phyloP scores from a whole-genome alignment of 2,113 vertebrate genomes.

The Fulica atra region DNA sequence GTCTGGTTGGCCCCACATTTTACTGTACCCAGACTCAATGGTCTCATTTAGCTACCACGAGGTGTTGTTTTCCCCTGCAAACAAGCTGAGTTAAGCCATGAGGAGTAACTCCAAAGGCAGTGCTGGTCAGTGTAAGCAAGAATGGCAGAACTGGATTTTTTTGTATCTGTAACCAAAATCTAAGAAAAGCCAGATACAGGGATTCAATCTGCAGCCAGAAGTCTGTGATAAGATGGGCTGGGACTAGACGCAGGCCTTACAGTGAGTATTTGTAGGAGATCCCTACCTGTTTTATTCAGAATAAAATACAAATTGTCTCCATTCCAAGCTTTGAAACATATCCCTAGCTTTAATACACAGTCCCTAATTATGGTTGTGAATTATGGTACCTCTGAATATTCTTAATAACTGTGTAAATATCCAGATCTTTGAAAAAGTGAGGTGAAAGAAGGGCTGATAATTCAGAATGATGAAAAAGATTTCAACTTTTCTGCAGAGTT shows the following conservation, averaged over 20 bases:
- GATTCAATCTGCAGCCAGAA: background rate
- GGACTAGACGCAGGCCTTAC: background rate
- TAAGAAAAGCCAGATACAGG: background rate
- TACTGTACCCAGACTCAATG: background rate
- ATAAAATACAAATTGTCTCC: background rate
- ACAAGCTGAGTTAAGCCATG: background rate
- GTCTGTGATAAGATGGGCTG: background rate
- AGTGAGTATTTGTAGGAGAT: background rate
- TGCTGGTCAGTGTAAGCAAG: background rate
- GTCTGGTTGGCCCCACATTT: background rate
- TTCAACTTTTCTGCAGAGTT: constrained; percentile 11
- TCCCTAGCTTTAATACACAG: background rate
- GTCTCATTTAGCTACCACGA: background rate
- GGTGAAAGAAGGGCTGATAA: background rate
- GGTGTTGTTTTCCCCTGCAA: background rate
- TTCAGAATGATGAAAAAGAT: background rate
- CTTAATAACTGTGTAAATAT: background rate
- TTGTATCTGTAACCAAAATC: background rate
- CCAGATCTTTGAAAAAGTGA: background rate
- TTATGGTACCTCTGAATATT: background rate
- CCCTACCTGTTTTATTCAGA: background rate
- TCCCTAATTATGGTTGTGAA: background rate
- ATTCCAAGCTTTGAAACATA: background rate
- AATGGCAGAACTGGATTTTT: background rate
- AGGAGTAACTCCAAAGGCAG: background rate